phyloP scores from a whole-genome alignment of 2,797 vertebrate species.

The Rhyacichthys aspro region DNA sequence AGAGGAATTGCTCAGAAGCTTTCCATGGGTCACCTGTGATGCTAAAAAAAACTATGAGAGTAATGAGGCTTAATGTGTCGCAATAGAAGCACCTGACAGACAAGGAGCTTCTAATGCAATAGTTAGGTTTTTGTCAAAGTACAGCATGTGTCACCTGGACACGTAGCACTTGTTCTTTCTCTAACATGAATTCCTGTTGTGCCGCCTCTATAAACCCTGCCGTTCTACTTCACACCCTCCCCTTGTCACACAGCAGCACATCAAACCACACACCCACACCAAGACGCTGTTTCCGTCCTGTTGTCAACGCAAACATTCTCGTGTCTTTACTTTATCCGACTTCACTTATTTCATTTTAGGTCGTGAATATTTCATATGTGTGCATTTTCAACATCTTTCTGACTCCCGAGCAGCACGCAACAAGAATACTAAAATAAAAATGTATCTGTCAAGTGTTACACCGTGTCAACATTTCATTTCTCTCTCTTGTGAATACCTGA shows the following conservation, averaged over 20 bases:
- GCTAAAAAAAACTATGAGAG: neutral
- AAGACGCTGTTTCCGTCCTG: conserved; percentile 12
- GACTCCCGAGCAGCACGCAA: conserved; percentile 35
- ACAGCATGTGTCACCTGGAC: conserved; percentile 43
- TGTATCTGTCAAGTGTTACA: conserved; percentile 39
- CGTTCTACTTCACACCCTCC: conserved; percentile 37
- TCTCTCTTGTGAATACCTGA: conserved; percentile 34
- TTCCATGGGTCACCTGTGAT: neutral
- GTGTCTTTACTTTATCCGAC: conserved; percentile 23
- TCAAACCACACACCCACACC: conserved; percentile 41
- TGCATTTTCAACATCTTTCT: conserved; percentile 35
- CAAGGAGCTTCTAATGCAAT: neutral
- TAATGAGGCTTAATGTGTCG: neutral
- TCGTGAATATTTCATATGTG: conserved; percentile 57
- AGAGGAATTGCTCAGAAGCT: neutral
- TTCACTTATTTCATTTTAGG: conserved; percentile 35
- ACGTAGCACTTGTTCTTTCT: conserved; percentile 14
- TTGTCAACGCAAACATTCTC: conserved; percentile 11
- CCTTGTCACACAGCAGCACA: conserved; percentile 55
- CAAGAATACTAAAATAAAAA: conserved; percentile 37
- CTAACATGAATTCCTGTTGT: conserved; percentile 36
- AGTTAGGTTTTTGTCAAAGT: neutral
- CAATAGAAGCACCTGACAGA: neutral
- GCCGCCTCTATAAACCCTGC: conserved; percentile 26
- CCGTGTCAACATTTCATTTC: conserved; percentile 36